Evolutionary conservation across 2,113 vertebrate species (phyloP).

Genomic region (Gallinago media): DNA sequence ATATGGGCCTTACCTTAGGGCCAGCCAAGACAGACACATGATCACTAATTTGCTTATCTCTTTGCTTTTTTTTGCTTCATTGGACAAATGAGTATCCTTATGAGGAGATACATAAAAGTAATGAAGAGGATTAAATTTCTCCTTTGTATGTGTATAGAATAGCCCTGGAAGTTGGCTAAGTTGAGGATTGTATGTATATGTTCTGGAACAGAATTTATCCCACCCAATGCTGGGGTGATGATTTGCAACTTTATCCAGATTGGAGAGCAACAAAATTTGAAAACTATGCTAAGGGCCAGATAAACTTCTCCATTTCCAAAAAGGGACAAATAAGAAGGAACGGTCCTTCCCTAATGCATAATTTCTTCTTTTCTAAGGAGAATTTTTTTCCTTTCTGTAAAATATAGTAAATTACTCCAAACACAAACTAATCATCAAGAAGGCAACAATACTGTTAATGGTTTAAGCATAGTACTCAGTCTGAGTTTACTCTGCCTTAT

Average conservation of each 20-base stretch:
- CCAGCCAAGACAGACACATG: not conserved
- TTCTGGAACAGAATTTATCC: not conserved
- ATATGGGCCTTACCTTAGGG: not conserved
- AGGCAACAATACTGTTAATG: slow-evolving; percentile 64
- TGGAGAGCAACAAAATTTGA: slow-evolving; percentile 31
- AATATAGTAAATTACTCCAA: slow-evolving; percentile 61
- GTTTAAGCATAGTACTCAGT: slow-evolving; percentile 32
- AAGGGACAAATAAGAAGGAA: slow-evolving; percentile 65
- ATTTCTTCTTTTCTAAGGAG: slow-evolving; percentile 51
- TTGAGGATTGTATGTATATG: not conserved
- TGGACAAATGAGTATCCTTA: not conserved
- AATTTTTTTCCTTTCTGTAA: not conserved
- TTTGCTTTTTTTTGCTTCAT: not conserved
- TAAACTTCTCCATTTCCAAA: slow-evolving; percentile 62
- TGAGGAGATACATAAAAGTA: not conserved
- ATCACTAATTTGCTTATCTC: not conserved
- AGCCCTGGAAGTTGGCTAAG: not conserved
- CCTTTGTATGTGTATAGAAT: not conserved
- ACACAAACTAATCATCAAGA: slow-evolving; percentile 62
- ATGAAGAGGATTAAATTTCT: not conserved
- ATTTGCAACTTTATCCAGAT: slow-evolving; percentile 15
- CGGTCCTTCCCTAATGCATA: slow-evolving; percentile 28
- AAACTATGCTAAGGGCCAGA: slow-evolving; percentile 45
- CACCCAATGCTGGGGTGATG: not conserved
- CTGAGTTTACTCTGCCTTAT: slow-evolving; percentile 60